Conservation (phyloP, 2,888 invertebrate genomes). For the Horisme vitalbata region DNA sequence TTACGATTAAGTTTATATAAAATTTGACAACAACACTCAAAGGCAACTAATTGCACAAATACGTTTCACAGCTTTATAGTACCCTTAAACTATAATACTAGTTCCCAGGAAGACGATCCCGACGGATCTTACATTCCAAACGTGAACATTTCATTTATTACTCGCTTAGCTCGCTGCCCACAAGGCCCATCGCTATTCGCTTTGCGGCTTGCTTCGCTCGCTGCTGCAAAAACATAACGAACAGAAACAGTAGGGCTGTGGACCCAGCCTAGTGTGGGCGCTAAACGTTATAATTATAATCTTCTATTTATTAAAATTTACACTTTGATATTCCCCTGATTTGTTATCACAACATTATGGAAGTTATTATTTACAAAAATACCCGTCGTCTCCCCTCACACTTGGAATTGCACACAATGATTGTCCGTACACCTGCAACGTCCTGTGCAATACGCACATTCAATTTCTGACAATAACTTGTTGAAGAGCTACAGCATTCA, state of each 20-base stretch:
- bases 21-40: constrained; percentile 52
- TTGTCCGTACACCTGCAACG: too few species aligned
- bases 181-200: too few species aligned
- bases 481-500: too few species aligned
- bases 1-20: constrained; percentile 35
- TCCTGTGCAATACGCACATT: too few species aligned
- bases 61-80: constrained; percentile 49
- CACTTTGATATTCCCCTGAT: constrained; percentile 7
- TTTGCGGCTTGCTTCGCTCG: too few species aligned
- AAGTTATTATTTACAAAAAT: constrained; percentile 8
- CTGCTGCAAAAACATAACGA: too few species aligned
- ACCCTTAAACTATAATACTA: constrained; percentile 50
- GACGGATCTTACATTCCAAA: constrained; percentile 23
- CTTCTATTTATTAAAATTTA: not conserved
- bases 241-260: too few species aligned
- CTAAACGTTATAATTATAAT: constrained; percentile 4
- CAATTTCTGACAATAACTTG: too few species aligned
- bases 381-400: constrained; percentile 11
- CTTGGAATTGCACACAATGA: not conserved
- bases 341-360: constrained; percentile 9
- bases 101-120: constrained; percentile 38
- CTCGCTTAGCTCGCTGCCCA: not conserved
- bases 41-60: constrained; percentile 65
- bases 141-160: not conserved
- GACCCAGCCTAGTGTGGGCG: too few species aligned